These are phyloP conservation scores for Centropyge bicolor DNA, from an alignment of 2,797 vertebrate genomes.

Conservation along the genomic window DNA sequence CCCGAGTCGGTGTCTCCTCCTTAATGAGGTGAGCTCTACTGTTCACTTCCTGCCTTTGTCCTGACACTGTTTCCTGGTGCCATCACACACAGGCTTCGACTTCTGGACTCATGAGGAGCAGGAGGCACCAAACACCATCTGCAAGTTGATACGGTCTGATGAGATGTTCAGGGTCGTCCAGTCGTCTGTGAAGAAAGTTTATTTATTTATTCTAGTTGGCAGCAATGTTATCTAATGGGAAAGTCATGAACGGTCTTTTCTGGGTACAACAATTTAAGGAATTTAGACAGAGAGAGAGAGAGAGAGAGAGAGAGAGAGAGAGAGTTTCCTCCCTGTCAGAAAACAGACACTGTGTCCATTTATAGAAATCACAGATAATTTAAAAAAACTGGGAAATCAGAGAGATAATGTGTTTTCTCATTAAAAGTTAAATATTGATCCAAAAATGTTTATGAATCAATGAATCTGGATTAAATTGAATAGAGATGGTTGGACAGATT, in stretches of 20 bases:
- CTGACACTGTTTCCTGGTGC: constrained; percentile 77
- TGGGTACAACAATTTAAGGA: constrained; percentile 5
- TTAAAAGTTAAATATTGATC: too few relatives aligned
- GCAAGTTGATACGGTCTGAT: too few relatives aligned
- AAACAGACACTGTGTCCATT: constrained; percentile 73
- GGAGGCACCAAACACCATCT: not conserved
- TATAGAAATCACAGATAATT: constrained; percentile 68
- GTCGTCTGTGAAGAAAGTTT: not conserved
- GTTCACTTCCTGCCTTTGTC: constrained; percentile 85
- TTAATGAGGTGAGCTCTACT: constrained; percentile 67
- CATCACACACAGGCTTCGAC: constrained; percentile 44
- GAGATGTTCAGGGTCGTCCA: not conserved
- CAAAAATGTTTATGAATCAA: too few relatives aligned
- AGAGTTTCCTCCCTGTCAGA: constrained; percentile 10
- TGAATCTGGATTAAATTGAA: not conserved
- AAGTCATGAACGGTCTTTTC: not conserved
- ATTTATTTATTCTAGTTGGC: not conserved
- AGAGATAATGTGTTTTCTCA: not conserved
- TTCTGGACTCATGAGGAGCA: constrained; percentile 6
- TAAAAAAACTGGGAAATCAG: constrained; percentile 25
- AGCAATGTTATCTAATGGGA: not conserved
- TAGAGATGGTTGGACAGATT: not conserved
- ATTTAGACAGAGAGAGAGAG: constrained; percentile 9
- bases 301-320: not conserved
- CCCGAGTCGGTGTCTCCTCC: constrained; percentile 46